A percentile compares a stretch with the other conserved stretches of the same genome.
Evolutionary conservation across 2,113 vertebrate species (phyloP).

Genomic region (Pitta sordida): DNA sequence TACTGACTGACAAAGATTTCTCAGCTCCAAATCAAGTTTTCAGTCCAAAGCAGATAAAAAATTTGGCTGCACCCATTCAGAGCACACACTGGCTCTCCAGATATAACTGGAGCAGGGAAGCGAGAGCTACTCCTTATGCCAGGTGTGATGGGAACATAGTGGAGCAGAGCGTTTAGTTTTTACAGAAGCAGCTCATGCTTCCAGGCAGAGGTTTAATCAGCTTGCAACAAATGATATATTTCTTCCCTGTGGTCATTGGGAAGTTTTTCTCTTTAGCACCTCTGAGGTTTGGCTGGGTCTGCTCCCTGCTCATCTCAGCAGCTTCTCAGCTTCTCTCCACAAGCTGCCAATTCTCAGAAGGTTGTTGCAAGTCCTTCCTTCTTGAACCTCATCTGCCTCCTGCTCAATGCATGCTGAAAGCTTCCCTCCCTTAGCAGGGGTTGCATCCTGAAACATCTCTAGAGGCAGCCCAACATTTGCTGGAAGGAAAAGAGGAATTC

Average conservation of each 20-base stretch:
- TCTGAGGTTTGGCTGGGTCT: not conserved
- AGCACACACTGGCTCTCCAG: not conserved
- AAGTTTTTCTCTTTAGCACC: not conserved
- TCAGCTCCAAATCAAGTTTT: not conserved
- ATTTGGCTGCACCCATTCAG: not conserved
- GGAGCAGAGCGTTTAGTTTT: not conserved
- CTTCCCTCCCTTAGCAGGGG: not conserved
- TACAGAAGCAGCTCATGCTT: not conserved
- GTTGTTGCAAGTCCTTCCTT: not conserved
- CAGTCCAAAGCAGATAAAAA: not conserved
- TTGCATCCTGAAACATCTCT: not conserved
- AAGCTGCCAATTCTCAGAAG: not conserved
- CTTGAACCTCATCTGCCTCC: not conserved
- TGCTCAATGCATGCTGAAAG: not conserved
- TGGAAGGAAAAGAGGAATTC: not conserved
- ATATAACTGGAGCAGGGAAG: accelerated
- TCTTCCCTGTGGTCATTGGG: not conserved
- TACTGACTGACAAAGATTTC: not conserved
- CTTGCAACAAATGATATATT: not conserved
- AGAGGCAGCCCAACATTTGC: not conserved
- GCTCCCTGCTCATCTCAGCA: not conserved
- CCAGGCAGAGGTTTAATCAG: not conserved
- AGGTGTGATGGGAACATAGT: not conserved
- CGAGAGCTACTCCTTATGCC: accelerated
- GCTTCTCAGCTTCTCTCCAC: not conserved